phyloP scores from a whole-genome alignment of 37 sponge, comb jelly and placozoan species.

The Bolinopsis microptera region DNA sequence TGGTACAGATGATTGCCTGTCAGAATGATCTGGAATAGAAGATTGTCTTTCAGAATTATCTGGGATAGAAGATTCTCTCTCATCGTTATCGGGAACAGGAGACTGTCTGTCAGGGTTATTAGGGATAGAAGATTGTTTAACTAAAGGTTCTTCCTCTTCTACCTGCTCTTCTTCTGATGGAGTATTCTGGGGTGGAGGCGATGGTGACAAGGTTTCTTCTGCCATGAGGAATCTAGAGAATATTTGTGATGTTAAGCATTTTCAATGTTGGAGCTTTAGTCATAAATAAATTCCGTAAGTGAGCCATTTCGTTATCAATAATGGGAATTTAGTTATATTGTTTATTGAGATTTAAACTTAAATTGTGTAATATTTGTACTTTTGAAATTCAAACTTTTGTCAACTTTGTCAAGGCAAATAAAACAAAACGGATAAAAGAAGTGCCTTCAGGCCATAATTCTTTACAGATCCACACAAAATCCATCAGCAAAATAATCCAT shows the following conservation, averaged over 20 bases:
- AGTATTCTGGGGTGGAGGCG: background rate
- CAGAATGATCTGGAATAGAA: background rate
- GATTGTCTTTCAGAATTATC: too few relatives aligned
- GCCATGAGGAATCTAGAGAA: background rate
- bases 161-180: background rate
- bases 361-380: too few relatives aligned
- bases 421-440: constrained; percentile 9
- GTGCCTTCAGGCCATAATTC: constrained; percentile 58
- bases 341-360: too few relatives aligned
- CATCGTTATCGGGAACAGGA: too few relatives aligned
- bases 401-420: background rate
- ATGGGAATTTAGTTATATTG: too few relatives aligned
- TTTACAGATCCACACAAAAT: constrained; percentile 33
- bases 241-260: too few relatives aligned
- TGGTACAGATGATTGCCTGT: background rate
- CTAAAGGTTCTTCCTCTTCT: background rate
- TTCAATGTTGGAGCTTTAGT: too few relatives aligned
- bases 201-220: background rate
- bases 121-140: background rate
- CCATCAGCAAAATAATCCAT: constrained; percentile 23
- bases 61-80: too few relatives aligned
- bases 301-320: too few relatives aligned
- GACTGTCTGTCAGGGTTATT: constrained; percentile 30
- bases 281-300: too few relatives aligned
- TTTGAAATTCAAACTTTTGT: too few relatives aligned